Percentiles rank a stretch among this genome's conserved stretches.
These are phyloP conservation scores for Acanthisitta chloris DNA, from an alignment of 2,113 vertebrate genomes.

Conservation along the genomic window DNA sequence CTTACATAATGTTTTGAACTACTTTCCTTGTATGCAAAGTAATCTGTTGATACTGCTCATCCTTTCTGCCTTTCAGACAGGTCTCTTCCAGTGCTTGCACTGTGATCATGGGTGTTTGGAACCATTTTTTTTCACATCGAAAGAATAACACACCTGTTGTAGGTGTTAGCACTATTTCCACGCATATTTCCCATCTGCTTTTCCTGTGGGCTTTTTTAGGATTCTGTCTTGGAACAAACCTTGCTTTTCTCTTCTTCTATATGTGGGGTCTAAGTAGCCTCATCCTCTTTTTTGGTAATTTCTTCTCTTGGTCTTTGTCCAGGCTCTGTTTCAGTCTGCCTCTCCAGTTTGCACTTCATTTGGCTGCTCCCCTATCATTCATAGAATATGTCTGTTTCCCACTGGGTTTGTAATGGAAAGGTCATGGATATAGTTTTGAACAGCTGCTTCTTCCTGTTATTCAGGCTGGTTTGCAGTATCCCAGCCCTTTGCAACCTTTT, in stretches of 20 bases:
- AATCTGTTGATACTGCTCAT: background rate
- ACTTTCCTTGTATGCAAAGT: background rate
- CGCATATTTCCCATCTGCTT: background rate
- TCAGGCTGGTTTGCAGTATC: background rate
- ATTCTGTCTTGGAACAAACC: background rate
- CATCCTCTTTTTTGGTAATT: background rate
- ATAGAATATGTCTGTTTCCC: background rate
- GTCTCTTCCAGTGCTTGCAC: background rate
- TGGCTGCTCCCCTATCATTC: background rate
- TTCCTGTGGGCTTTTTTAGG: background rate
- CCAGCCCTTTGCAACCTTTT: background rate
- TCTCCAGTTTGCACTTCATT: constrained; percentile 29
- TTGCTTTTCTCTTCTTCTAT: background rate
- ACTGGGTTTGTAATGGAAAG: background rate
- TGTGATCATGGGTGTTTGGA: background rate
- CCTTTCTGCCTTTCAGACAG: background rate
- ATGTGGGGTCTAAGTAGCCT: background rate
- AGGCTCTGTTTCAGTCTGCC: background rate
- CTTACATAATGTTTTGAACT: background rate
- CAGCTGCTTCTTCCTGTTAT: constrained; percentile 12
- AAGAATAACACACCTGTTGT: constrained; percentile 18
- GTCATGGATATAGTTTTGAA: background rate
- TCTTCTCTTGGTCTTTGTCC: background rate
- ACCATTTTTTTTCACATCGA: background rate
- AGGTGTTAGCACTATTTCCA: background rate